Evolutionary conservation across 2,797 vertebrate genomes (phyloP).

Genomic region (Leptoclinus maculatus): DNA sequence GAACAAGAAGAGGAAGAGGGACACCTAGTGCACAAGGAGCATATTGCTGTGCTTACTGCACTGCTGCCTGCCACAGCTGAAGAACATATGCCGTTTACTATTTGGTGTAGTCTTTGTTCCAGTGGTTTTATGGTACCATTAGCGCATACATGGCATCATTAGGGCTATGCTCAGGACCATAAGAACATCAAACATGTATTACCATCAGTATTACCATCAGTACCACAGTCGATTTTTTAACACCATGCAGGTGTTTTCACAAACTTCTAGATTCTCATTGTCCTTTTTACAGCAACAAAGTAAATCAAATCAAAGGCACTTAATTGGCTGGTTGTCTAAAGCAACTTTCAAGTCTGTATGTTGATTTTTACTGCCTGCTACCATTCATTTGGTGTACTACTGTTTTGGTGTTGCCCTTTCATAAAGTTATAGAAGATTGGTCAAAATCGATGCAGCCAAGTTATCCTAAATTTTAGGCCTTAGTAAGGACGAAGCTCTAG

Average conservation of each 20-base stretch:
- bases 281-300: neutral
- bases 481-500: neutral
- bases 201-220: neutral
- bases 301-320: neutral
- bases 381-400: neutral
- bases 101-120: constrained; percentile 6
- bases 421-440: neutral
- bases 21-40: constrained; percentile 67
- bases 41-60: neutral
- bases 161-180: neutral
- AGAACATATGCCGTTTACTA: neutral
- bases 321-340: neutral
- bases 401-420: neutral
- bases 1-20: constrained; percentile 26
- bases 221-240: neutral
- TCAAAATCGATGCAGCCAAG: neutral
- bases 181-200: neutral
- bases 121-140: neutral
- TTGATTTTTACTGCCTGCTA: neutral
- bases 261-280: neutral
- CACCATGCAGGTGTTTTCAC: neutral
- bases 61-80: neutral
- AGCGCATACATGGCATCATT: neutral
- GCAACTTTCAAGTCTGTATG: neutral
- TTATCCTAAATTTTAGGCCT: neutral